Evolutionary conservation across 2,888 invertebrate genomes (phyloP).

Genomic region (Thereva nobilitata): DNA sequence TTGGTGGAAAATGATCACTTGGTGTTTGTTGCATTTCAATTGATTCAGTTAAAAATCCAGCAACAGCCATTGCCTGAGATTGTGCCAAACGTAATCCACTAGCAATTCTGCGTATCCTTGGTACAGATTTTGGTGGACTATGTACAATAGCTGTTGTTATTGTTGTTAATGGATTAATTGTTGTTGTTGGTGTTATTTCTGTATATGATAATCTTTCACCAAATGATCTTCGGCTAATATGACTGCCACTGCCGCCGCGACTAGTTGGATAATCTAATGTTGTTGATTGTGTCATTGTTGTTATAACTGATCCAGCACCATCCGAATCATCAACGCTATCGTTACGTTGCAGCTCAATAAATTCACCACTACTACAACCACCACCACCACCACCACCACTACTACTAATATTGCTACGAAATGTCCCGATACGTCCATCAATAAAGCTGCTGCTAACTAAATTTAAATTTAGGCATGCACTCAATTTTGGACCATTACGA

Average conservation of each 20-base stretch:
- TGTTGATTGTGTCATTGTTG: conserved; percentile 49
- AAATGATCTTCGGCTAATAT: conserved; percentile 31
- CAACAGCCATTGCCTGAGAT: conserved; percentile 72
- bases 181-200: conserved; percentile 38
- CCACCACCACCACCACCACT: not conserved
- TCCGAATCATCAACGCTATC: conserved; percentile 48
- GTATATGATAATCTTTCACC: conserved; percentile 40
- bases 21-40: conserved; percentile 24
- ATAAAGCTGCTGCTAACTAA: not conserved
- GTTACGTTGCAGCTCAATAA: conserved; percentile 43
- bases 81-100: conserved; percentile 73
- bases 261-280: conserved; percentile 45
- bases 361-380: not conserved
- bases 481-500: conserved; percentile 46
- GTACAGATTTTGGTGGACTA: conserved; percentile 43
- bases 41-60: conserved; percentile 65
- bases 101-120: conserved; percentile 62
- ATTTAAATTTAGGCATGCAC: conserved; percentile 32
- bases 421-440: too few species aligned
- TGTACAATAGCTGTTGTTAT: conserved; percentile 41
- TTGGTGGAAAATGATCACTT: conserved; percentile 17
- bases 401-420: not conserved
- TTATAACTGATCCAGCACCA: conserved; percentile 48
- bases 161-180: conserved; percentile 53
- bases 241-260: conserved; percentile 41